These are phyloP conservation scores for Pelecanus crispus DNA, from an alignment of 2,113 vertebrate species.

Conservation along the genomic window DNA sequence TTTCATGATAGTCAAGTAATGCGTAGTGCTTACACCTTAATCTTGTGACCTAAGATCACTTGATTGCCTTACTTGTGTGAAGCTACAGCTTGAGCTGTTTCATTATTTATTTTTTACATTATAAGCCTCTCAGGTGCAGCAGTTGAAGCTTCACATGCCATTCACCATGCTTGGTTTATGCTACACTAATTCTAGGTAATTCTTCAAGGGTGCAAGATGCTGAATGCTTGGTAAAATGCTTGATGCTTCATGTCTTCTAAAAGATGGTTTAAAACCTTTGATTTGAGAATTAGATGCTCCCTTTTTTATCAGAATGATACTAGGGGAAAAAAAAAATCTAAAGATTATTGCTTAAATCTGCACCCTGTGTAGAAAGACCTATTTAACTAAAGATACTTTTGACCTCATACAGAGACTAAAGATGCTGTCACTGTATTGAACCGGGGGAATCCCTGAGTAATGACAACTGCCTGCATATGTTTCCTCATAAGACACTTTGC, in stretches of 20 bases:
- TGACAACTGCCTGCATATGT: background rate
- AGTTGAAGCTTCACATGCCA: background rate
- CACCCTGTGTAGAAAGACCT: background rate
- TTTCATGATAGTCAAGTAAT: background rate
- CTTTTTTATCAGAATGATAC: background rate
- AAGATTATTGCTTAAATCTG: background rate
- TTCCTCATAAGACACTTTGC: background rate
- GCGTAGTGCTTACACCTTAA: background rate
- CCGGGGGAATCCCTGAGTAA: background rate
- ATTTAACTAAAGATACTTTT: background rate
- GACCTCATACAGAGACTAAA: background rate
- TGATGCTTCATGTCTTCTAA: background rate
- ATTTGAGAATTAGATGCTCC: background rate
- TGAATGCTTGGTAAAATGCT: background rate
- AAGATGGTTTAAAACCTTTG: background rate
- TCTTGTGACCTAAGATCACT: conserved; percentile 12
- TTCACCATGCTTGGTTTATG: background rate
- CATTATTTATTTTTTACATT: background rate
- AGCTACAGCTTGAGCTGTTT: background rate
- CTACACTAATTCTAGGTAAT: background rate
- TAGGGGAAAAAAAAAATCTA: background rate
- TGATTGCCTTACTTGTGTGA: background rate
- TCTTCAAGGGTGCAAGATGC: background rate
- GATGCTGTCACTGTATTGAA: background rate
- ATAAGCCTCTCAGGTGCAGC: background rate